These are phyloP conservation scores for Epizoanthus ramosus DNA, from an alignment of 92 coral and sea anemone genomes.

Conservation along the genomic window DNA sequence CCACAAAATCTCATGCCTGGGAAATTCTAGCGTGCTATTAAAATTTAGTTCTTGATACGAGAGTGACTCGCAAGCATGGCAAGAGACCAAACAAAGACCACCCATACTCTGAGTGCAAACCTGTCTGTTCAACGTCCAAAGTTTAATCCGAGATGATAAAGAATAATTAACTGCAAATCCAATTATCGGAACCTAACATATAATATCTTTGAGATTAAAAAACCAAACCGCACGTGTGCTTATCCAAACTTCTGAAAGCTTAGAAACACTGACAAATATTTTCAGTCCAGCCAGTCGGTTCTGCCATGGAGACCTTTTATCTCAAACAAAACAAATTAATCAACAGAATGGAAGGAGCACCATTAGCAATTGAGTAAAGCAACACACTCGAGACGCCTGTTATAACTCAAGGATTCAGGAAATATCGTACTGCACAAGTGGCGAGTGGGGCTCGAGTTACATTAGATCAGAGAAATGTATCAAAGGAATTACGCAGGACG, in stretches of 20 bases:
- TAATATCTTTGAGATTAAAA: too few species aligned
- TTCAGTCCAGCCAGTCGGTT: background rate
- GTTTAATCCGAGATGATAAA: slow-evolving; percentile 16
- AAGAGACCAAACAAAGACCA: slow-evolving; percentile 10
- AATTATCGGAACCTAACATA: too few species aligned
- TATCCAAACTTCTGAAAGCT: too few species aligned
- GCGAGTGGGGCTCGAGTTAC: background rate
- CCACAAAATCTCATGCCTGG: slow-evolving; percentile 1
- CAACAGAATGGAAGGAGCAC: background rate
- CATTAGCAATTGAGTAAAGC: background rate
- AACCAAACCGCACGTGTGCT: too few species aligned
- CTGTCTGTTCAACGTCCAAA: slow-evolving; percentile 30
- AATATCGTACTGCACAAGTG: background rate
- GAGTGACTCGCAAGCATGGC: background rate
- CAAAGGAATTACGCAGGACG: too few species aligned
- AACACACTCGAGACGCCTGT: slow-evolving; percentile 3
- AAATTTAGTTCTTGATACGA: background rate
- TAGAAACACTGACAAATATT: background rate
- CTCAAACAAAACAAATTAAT: background rate
- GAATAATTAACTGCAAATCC: slow-evolving; percentile 23
- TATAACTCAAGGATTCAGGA: background rate
- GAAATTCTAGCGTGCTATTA: background rate
- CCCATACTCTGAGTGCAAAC: slow-evolving; percentile 11
- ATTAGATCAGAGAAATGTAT: too few species aligned
- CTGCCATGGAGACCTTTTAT: slow-evolving; percentile 1